phyloP scores from a whole-genome alignment of 2,888 invertebrate species.

The Agonopterix heracliana region DNA sequence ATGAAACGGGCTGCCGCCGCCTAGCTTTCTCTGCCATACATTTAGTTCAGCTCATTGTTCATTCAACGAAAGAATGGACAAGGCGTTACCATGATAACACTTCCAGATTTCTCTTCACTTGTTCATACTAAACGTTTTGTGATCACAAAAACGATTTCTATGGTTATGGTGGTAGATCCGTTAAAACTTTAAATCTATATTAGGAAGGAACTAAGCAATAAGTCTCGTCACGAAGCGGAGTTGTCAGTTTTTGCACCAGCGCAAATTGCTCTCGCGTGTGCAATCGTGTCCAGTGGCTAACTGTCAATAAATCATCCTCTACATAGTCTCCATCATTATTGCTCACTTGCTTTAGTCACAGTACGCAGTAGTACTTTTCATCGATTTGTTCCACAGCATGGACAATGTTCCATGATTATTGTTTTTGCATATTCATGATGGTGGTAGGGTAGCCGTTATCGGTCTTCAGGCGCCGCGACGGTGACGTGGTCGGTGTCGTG shows the following conservation, averaged over 20 bases:
- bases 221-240: slow-evolving; percentile 13
- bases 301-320: slow-evolving; percentile 49
- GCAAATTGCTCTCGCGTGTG: slow-evolving; percentile 48
- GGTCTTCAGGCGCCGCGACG: slow-evolving; percentile 26
- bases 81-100: slow-evolving; percentile 13
- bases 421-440: slow-evolving; percentile 22
- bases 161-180: slow-evolving; percentile 10
- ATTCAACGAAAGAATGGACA: slow-evolving; percentile 21
- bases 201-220: slow-evolving; percentile 14
- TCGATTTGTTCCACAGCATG: background rate
- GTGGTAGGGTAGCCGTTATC: slow-evolving; percentile 19
- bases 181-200: slow-evolving; percentile 17
- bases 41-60: slow-evolving; percentile 23
- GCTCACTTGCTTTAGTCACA: slow-evolving; percentile 14
- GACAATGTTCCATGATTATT: background rate
- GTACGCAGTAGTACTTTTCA: slow-evolving; percentile 6
- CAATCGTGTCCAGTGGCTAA: slow-evolving; percentile 38
- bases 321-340: slow-evolving; percentile 37
- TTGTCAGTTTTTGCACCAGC: slow-evolving; percentile 44
- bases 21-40: slow-evolving; percentile 35
- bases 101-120: background rate
- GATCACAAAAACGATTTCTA: too few species aligned
- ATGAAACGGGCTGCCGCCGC: slow-evolving; percentile 37
- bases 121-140: background rate
- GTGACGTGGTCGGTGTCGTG: slow-evolving; percentile 36